Percentiles rank a stretch among this genome's conserved stretches.
phyloP scores from a whole-genome alignment of 1,140 invertebrate genomes.

The Propsilocerus akamusi region DNA sequence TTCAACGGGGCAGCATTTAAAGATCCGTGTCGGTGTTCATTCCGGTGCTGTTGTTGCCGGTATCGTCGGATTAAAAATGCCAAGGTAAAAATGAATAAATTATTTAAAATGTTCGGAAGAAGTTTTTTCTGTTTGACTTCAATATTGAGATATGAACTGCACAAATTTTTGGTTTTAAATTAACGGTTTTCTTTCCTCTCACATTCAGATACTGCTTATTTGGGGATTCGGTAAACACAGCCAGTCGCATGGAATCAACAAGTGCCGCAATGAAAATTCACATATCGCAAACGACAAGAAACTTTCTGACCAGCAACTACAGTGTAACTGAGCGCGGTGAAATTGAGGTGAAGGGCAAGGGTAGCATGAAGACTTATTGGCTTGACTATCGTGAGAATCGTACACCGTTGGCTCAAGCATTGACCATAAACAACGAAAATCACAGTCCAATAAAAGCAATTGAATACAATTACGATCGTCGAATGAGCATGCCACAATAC shows the following conservation, averaged over 20 bases:
- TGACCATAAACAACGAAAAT: not conserved
- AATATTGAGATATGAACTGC: too few species aligned
- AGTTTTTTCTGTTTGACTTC: too few species aligned
- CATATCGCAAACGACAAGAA: constrained; percentile 72
- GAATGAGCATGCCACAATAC: constrained; percentile 14
- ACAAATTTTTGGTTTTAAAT: too few species aligned
- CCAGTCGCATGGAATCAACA: constrained; percentile 81
- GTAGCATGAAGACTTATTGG: constrained; percentile 88
- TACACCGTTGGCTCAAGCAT: constrained; percentile 18
- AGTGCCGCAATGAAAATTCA: constrained; percentile 87
- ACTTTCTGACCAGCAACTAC: constrained; percentile 56
- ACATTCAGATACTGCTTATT: constrained; percentile 57
- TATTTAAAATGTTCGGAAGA: constrained; percentile 15
- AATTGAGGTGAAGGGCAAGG: constrained; percentile 74
- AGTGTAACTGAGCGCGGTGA: constrained; percentile 60
- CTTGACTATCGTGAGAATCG: constrained; percentile 46
- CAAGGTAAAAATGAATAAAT: constrained; percentile 27
- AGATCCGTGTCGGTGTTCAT: constrained; percentile 78
- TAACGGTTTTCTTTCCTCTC: not conserved
- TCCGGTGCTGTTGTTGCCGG: constrained; percentile 84
- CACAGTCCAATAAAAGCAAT: not conserved
- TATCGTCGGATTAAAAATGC: constrained; percentile 91
- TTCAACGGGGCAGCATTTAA: constrained; percentile 71
- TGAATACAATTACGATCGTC: constrained; percentile 10
- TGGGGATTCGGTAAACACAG: constrained; percentile 84